Evolutionary conservation across 1,140 invertebrate genomes (phyloP), one percentile per base, ranked within the genome.

Genomic region (Vollenhovia emeryi): DNA sequence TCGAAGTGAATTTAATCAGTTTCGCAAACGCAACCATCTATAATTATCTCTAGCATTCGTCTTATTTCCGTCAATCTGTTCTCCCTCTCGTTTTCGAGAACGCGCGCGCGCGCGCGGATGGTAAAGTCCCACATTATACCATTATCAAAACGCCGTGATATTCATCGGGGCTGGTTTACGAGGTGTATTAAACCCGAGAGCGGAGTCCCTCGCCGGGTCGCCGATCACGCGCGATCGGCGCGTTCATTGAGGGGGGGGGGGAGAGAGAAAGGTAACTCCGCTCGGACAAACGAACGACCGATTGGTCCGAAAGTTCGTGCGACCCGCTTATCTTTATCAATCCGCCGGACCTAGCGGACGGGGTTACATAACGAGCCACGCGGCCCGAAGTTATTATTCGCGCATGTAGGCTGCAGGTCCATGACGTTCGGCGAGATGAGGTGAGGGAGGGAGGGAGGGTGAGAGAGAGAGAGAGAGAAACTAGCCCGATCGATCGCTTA

Each of bases 371-470:
- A 80, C 78, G 50, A 55, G 7, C 13, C 27, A 69, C 18, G 48
- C 62, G 33, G 30, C 33, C 64, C 59, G n/a, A 78, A 27, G 30
- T 71, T 80, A 55, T 66, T 33, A 80, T 43, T 80, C 64, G 78
- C 78, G 50, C 24, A 52, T 50, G 33, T 40, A 45, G 21, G 24
- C 27, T 15, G 36, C 18, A 57, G 66, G 24, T 71, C 52, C 50
- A 57, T 82, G 66, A 57, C 24, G 78, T 82, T 71, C 40, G 36
- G 36, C 64, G 78, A 57, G 50, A 80, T 43, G 66, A 71, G 13
- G 66, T 0, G 24, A 21, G 7, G 5, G 9, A 2, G 36, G 11
- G 33, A 11, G 3, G 8, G 8, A 40, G 33, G n/a, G 13, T 9
- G n/a, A 21, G 36, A 36, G 18, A 36, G 30, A 64, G 18, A 43